A percentile compares a stretch with the other conserved stretches of the same genome.
These are phyloP conservation scores for Furcifer pardalis DNA, from an alignment of 2,797 vertebrate species.

Conservation along the genomic window DNA sequence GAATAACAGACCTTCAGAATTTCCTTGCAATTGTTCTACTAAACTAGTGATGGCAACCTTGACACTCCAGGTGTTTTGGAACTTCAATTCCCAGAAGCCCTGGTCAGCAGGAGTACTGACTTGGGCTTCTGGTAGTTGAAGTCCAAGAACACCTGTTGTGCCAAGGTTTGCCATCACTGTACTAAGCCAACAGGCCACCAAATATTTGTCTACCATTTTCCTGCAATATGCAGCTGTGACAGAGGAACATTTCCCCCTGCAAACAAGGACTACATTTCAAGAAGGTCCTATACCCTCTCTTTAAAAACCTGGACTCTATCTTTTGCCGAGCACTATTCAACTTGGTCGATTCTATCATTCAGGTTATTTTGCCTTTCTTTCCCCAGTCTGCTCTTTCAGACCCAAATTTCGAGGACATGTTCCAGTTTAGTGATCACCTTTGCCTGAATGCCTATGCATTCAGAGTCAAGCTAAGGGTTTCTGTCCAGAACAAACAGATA, in stretches of 20 bases:
- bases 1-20: background rate
- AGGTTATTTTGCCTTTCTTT: accelerated
- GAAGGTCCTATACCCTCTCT: accelerated
- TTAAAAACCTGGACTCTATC: accelerated
- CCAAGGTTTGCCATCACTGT: too few relatives aligned
- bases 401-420: accelerated
- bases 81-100: too few relatives aligned
- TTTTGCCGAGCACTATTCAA: background rate
- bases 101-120: too few relatives aligned
- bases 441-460: accelerated
- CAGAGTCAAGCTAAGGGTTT: background rate
- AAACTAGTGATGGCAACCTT: too few relatives aligned
- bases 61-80: too few relatives aligned
- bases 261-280: background rate
- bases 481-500: accelerated
- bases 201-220: background rate
- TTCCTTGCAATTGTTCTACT: background rate
- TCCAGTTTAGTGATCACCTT: background rate
- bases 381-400: background rate
- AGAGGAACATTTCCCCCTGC: background rate
- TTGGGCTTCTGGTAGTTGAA: too few relatives aligned
- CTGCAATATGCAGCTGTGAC: background rate
- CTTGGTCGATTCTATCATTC: accelerated
- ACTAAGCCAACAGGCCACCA: background rate
- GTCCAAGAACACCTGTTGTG: too few relatives aligned